Base-by-base conservation (phyloP, 92 coral and sea anemone species). In the Heliopora coerulea region DNA sequence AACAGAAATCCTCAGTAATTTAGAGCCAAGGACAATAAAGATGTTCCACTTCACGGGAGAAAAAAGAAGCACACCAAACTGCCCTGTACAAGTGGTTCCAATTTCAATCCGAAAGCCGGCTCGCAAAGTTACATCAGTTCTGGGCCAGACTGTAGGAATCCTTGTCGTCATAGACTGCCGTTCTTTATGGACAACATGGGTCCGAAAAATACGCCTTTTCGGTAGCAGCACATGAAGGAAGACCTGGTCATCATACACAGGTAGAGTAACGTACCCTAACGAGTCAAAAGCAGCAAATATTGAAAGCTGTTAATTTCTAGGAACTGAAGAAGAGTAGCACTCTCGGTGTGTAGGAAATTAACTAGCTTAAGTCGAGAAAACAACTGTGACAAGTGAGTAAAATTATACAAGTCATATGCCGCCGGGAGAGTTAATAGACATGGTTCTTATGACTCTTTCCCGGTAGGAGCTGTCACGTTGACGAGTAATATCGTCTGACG, bases 191-290 rank as follows among this genome's bases (percentile, higher is more conserved):
- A 93, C 60, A 84, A 93, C 73, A 75, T 87, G 69, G 98, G 98
- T 12, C 98, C 98, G 8, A 88, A 74, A 79, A 90, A 93, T 74
- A 90, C 70, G 98, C 98, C 18, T 87, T 78, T 60, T 93, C 98
- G 14, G 98, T 93, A 70, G 98, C 88, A 30, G 98, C 95, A 40
- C 98, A 93, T 73, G 98, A 93, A 49, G 98, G 95, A 8, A 91
- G 96, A 69, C 98, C 98, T 54, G 98, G 98, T 27, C 98, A 93
- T 79, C 98, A 93, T 65, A 93, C 98, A 15, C 98, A 93, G 95
- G 98, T 93, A 80, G 46, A 13, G 27, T n/a, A n/a, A n/a, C n/a
- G n/a, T n/a, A n/a, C n/a, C n/a, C n/a, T n/a, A n/a, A n/a, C n/a
- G n/a, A n/a, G n/a, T n/a, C n/a, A n/a, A n/a, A n/a, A n/a, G n/a